These are phyloP conservation scores for Rhopalosiphum nymphaeae DNA, from an alignment of 2,888 invertebrate genomes.

Conservation along the genomic window DNA sequence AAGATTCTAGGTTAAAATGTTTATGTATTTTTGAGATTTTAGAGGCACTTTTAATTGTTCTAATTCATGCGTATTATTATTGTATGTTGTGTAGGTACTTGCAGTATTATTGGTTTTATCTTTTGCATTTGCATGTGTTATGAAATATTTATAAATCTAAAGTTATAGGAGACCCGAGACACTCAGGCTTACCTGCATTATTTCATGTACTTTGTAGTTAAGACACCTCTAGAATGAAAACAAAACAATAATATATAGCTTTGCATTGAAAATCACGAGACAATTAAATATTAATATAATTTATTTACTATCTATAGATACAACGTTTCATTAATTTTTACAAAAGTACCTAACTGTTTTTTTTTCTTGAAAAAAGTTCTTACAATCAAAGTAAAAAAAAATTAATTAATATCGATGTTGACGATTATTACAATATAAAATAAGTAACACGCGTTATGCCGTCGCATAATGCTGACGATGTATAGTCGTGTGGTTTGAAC, in stretches of 20 bases:
- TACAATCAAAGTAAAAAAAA: conserved; percentile 43
- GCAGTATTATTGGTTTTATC: background rate
- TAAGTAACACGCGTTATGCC: conserved; percentile 31
- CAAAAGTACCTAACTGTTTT: conserved; percentile 26
- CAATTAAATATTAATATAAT: conserved; percentile 60
- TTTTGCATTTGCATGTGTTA: background rate
- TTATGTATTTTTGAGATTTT: background rate
- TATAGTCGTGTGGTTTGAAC: background rate
- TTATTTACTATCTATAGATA: conserved; percentile 58
- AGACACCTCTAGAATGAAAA: background rate
- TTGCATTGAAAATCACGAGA: background rate
- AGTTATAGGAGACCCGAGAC: background rate
- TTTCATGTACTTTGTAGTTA: background rate
- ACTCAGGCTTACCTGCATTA: background rate
- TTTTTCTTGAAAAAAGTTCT: conserved; percentile 25
- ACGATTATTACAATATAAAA: conserved; percentile 33
- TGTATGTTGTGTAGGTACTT: background rate
- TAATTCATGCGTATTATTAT: background rate
- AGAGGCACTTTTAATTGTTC: background rate
- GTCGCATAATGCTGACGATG: conserved; percentile 33
- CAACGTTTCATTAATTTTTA: conserved; percentile 37
- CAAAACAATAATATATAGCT: background rate
- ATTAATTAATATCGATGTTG: conserved; percentile 49
- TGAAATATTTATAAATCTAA: background rate
- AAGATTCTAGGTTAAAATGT: background rate